phyloP scores from a whole-genome alignment of 2,113 vertebrate genomes.

The Manacus vitellinus region DNA sequence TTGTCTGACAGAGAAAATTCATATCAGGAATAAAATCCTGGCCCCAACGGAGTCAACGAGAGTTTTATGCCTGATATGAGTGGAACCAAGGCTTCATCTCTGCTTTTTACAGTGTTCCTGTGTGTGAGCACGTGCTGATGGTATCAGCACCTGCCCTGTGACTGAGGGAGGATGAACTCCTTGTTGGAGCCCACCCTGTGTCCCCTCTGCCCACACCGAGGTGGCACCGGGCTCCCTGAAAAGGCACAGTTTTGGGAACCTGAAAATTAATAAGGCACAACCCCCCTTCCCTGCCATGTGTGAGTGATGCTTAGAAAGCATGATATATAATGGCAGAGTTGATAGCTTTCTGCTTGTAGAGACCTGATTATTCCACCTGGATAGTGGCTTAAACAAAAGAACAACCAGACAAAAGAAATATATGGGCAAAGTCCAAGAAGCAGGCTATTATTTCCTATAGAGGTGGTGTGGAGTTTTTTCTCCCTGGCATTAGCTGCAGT shows the following conservation, averaged over 20 bases:
- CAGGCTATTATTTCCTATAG: slow-evolving; percentile 61
- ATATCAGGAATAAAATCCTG: slow-evolving; percentile 42
- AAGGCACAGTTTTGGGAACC: background rate
- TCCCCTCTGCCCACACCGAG: no score
- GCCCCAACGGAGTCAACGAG: background rate
- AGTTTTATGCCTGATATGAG: background rate
- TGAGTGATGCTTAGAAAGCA: background rate
- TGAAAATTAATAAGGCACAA: background rate
- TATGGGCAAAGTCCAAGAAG: slow-evolving; percentile 44
- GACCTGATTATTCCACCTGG: slow-evolving; percentile 59
- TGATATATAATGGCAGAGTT: background rate
- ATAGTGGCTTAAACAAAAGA: slow-evolving; percentile 60
- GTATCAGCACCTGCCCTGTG: background rate
- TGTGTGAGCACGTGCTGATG: background rate
- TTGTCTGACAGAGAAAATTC: slow-evolving; percentile 55
- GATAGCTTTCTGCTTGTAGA: slow-evolving; percentile 36
- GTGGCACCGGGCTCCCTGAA: background rate
- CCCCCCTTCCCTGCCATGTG: accelerated
- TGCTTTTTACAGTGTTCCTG: background rate
- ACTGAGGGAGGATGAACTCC: accelerated
- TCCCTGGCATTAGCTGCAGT: slow-evolving; percentile 50
- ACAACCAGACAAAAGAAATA: slow-evolving; percentile 49
- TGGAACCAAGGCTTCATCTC: background rate
- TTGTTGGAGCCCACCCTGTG: background rate
- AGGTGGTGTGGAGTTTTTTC: background rate